phyloP scores from a whole-genome alignment of 2,888 invertebrate species.

The Scaptomyza cyrtandrae region DNA sequence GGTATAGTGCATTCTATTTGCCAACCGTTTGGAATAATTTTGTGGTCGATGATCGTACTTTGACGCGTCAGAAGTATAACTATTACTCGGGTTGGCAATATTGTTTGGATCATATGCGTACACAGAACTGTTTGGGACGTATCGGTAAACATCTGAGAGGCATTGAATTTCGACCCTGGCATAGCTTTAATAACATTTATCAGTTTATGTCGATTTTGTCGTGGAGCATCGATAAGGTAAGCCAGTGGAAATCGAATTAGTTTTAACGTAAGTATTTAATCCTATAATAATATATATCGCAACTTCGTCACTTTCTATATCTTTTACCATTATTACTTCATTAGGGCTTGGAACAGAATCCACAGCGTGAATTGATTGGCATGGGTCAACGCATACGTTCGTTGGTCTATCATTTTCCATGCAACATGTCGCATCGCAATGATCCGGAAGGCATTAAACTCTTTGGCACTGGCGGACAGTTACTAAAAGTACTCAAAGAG shows the following conservation, averaged over 20 bases:
- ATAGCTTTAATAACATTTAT: slow-evolving; percentile 92
- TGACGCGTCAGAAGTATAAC: slow-evolving; percentile 91
- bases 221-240: slow-evolving; percentile 88
- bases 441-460: slow-evolving; percentile 87
- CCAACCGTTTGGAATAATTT: slow-evolving; percentile 91
- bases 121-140: slow-evolving; percentile 89
- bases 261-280: background rate
- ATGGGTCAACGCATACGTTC: slow-evolving; percentile 87
- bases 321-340: too few species aligned
- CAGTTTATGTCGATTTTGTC: slow-evolving; percentile 93
- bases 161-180: slow-evolving; percentile 89
- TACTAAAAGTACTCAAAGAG: slow-evolving; percentile 88
- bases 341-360: slow-evolving; percentile 63
- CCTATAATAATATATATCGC: too few species aligned
- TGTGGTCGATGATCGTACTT: slow-evolving; percentile 88
- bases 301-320: too few species aligned
- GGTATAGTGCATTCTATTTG: slow-evolving; percentile 90
- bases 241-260: background rate
- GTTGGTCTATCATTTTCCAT: slow-evolving; percentile 90
- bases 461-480: slow-evolving; percentile 91
- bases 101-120: slow-evolving; percentile 89
- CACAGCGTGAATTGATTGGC: slow-evolving; percentile 81
- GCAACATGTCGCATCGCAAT: slow-evolving; percentile 88
- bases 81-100: slow-evolving; percentile 92
- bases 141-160: slow-evolving; percentile 88